Conservation (phyloP, 2,888 invertebrate genomes). For the Amphiduros pacificus region DNA sequence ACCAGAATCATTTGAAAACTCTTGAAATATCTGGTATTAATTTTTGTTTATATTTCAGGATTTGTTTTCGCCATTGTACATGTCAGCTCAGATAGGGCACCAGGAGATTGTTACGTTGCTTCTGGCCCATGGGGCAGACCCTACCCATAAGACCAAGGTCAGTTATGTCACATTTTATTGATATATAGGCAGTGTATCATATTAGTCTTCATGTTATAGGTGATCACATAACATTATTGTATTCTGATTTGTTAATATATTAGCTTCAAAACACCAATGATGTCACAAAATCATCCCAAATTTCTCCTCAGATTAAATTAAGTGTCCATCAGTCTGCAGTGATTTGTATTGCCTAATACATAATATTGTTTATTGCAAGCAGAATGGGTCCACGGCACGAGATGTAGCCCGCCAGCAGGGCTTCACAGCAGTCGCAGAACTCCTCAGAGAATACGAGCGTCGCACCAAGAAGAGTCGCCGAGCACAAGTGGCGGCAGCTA, state of each 20-base stretch:
- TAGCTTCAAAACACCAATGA: too few species aligned
- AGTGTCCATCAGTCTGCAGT: too few species aligned
- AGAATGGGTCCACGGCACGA: constrained; percentile 32
- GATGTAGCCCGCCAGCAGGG: constrained; percentile 33
- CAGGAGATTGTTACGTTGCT: constrained; percentile 33
- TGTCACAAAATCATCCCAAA: too few species aligned
- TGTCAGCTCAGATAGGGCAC: constrained; percentile 35
- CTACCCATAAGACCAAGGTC: constrained; percentile 28
- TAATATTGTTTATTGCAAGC: too few species aligned
- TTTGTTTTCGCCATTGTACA: constrained; percentile 32
- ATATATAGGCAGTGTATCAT: background rate
- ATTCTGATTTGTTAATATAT: too few species aligned
- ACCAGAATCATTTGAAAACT: background rate
- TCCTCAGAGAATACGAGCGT: constrained; percentile 30
- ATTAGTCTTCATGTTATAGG: background rate
- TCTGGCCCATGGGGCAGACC: constrained; percentile 32
- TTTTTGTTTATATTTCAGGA: constrained; percentile 24
- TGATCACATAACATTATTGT: background rate
- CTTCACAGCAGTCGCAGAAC: constrained; percentile 25
- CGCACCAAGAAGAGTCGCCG: background rate
- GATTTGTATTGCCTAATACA: too few species aligned
- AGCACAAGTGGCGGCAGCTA: background rate
- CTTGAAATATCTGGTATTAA: background rate
- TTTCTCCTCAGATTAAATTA: too few species aligned
- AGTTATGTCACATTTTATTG: background rate